A percentile compares a stretch with the other conserved stretches of the same genome.
Conservation (phyloP, 2,113 vertebrate species). For the Chamaea fasciata region DNA sequence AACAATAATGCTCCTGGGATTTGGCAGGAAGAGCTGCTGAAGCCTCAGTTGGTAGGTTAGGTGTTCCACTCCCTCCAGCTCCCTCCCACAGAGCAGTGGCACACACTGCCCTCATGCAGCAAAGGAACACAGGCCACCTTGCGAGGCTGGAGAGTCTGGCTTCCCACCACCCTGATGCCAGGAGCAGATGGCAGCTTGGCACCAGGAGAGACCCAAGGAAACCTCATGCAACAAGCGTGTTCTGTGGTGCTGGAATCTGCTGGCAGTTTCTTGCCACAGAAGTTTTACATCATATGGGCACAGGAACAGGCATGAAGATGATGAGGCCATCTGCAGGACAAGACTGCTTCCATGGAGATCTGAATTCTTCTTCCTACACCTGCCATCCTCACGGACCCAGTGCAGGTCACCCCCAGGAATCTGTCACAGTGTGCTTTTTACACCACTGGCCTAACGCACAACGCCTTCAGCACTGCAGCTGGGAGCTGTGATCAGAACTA, state of each 20-base stretch:
- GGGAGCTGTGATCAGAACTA: background rate
- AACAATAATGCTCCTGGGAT: background rate
- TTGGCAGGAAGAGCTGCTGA: background rate
- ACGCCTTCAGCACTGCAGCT: background rate
- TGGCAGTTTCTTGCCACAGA: background rate
- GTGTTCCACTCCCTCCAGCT: background rate
- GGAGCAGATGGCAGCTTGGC: background rate
- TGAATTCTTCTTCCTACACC: background rate
- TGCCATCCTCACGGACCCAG: background rate
- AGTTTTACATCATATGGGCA: background rate
- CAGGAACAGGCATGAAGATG: background rate
- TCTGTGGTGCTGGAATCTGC: background rate
- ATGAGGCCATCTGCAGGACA: background rate
- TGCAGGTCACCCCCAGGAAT: background rate
- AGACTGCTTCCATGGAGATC: background rate
- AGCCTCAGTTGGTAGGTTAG: background rate
- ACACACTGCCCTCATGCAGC: background rate
- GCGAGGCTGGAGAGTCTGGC: background rate
- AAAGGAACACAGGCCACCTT: fast-evolving
- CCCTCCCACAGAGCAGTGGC: fast-evolving
- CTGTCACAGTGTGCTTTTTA: background rate
- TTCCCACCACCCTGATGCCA: background rate
- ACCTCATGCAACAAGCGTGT: fast-evolving
- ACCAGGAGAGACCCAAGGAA: background rate
- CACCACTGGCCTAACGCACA: fast-evolving